These are phyloP conservation scores for Melanostoma mellinum DNA, from an alignment of 2,888 invertebrate species.

Conservation along the genomic window DNA sequence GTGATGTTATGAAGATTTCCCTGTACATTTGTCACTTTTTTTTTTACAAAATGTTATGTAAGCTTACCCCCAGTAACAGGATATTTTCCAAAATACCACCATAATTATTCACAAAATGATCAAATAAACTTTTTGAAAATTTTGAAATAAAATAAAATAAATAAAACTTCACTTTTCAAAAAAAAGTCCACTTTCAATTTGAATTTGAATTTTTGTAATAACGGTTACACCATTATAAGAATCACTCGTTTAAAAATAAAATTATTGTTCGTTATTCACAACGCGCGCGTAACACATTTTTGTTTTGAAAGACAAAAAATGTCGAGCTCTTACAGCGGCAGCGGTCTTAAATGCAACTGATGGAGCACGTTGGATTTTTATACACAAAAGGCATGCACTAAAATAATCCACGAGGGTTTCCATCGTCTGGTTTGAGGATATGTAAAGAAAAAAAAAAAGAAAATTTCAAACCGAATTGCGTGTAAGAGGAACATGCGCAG, in stretches of 20 bases:
- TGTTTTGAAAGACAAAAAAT: conserved; percentile 25
- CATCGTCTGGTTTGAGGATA: conserved; percentile 63
- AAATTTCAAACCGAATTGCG: conserved; percentile 36
- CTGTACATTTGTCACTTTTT: conserved; percentile 52
- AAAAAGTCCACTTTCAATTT: conserved; percentile 19
- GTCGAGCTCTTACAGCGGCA: conserved; percentile 56
- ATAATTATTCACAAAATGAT: conserved; percentile 4
- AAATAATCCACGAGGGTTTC: conserved; percentile 67
- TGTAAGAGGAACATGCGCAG: conserved; percentile 55
- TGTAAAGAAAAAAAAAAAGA: conserved; percentile 24
- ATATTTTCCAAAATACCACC: conserved; percentile 48
- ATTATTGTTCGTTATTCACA: not conserved
- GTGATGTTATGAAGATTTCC: not conserved
- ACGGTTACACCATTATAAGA: conserved; percentile 24
- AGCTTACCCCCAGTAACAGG: conserved; percentile 58
- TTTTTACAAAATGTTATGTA: not conserved
- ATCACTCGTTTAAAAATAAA: conserved; percentile 3
- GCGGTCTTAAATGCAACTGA: conserved; percentile 69
- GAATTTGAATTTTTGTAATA: conserved; percentile 38
- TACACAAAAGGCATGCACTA: conserved; percentile 65
- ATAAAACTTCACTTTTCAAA: conserved; percentile 21
- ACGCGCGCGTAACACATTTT: conserved; percentile 18
- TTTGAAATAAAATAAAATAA: not conserved
- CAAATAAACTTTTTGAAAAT: not conserved
- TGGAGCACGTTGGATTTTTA: conserved; percentile 68